Base-by-base conservation (phyloP, 2,888 invertebrate genomes). In the Agonopterix arenella region DNA sequence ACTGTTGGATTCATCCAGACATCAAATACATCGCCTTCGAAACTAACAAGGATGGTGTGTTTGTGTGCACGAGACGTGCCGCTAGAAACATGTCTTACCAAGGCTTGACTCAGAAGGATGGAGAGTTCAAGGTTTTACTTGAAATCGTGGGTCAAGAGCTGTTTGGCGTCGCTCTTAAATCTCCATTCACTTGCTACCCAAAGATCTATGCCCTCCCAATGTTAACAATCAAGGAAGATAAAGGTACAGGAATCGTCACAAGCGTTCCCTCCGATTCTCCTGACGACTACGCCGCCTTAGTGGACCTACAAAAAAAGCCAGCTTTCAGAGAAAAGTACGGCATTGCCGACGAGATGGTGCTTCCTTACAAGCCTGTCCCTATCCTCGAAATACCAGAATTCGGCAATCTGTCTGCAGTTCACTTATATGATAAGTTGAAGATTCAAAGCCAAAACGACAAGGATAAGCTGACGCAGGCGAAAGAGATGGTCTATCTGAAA, bases 251-350 rank as follows among this genome's bases (percentile, higher is more conserved):
- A 2, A 93, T 99, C 38, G 99, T 99, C 0, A 98, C 98, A 0
- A 98, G 98, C 61, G 99, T 99, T 0, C 99, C 98, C 0, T 99
- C 99, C 0, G 99, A 99, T 88, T 96, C 99, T 0, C 99, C 99
- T 0, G 99, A 99, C 79, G 99, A 99, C 83, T 99, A 95, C 80
- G 98, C 98, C 0, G 99, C 99, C 5, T 90, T 99, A 4, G 90
- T 94, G 8, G 99, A 99, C 83, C 88, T 99, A 53, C 97, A 98
- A 76, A 98, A 98, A 77, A 99, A 99, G 77, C 93, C 93, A 70
- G 93, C 97, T 0, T 92, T 99, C 55, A 91, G 99, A 58, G 95
- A 97, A 78, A 99, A 99, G 74, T 99, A 97, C 78, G 93, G 93
- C 8, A 93, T 99, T 50, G 90, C 86, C 52, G 97, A 98, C 73